Evolutionary conservation across 2,888 invertebrate genomes (phyloP), one percentile per base, ranked within the genome.

Genomic region (Pemphredon lugubris): DNA sequence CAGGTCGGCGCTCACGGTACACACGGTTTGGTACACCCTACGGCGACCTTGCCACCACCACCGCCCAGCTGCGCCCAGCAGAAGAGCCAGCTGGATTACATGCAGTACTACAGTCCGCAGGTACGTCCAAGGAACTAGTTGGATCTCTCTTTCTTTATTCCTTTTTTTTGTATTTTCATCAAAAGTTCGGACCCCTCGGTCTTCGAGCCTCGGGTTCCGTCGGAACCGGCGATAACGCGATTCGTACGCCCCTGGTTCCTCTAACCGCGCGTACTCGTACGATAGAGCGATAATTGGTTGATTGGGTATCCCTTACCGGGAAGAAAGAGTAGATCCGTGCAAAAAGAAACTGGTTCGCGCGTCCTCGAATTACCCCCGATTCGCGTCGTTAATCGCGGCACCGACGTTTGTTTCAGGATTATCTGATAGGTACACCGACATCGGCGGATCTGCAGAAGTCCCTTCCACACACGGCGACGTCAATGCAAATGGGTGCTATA

Each of bases 401-500:
- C 2, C 6, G 2, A 4, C 44, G 34, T 47, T 11, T 79, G 67
- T 77, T 72, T 32, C 83, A 89, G 89, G 89, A 89, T 55, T 89
- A 89, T 60, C 81, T 89, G 67, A 86, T 89, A 57, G 87, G 88
- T 4, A 86, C 89, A 14, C 86, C 89, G 47, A 88, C 86, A 14
- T 86, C 89, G 13, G 85, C 87, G 4, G 89, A 90, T 39, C 79
- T 89, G 50, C 89, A 89, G 60, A 90, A 89, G 69, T 87, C 89
- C 2, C 69, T 89, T 54, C 89, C 89, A 2, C 89, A 90, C 63
- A 89, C 89, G 55, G 86, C 88, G 18, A 89, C 89, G 30, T 88
- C 89, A 61, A 89, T 89, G 89, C 89, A 90, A 68, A 89, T 90
- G 89, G 89, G 89, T 14, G 85, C 89, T 58, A 89, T 90, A 47